Base-by-base conservation (phyloP, 2,888 invertebrate genomes). In the Torymus tubicola region DNA sequence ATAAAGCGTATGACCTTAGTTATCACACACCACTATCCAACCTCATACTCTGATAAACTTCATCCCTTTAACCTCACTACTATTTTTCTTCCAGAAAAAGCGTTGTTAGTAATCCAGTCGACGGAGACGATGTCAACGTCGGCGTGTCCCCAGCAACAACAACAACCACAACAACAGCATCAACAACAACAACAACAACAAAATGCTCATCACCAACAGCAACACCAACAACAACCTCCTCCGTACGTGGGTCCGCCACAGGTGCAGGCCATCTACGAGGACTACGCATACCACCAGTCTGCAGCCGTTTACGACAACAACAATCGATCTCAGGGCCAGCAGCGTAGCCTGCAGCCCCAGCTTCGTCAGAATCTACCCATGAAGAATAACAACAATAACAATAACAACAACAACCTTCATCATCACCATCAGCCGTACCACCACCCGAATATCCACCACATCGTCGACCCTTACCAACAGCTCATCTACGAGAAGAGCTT, bases 171-270 rank as follows among this genome's bases (percentile, higher is more conserved):
- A 31, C 81, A 83, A 11, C 87, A 61, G 10, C 71, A 57, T 13
- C 73, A 73, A 4, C 77, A 84, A 31, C 81, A 83, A 11, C 87
- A 61, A 13, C 71, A 57, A 14, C 69, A 42, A 52, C 5, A 42
- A 8, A 3, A 0, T 3, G 65, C 58, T 5, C 64, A 82, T 63
- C 84, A 83, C 12, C 87, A 14, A 2, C 74, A 57, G 4, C 60
- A 58, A 3, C 70, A 73, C 10, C 70, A 64, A 0, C 68, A 83
- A 42, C 84, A 84, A 14, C 88, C 89, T 13, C 87, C 88, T 1
- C 87, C 88, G 2, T 89, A 89, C 72, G 82, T 89, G 11, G 87
- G 86, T n/a, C 87, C 89, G 0, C 86, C 88, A 0, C 85, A 87
- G 0, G 83, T 84, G 50, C 82, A 83, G 21, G 71, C 70, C 57